Evolutionary conservation across 2,888 invertebrate species (phyloP), one percentile per base, ranked within the genome.

Genomic region (Yponomeuta sedellus): DNA sequence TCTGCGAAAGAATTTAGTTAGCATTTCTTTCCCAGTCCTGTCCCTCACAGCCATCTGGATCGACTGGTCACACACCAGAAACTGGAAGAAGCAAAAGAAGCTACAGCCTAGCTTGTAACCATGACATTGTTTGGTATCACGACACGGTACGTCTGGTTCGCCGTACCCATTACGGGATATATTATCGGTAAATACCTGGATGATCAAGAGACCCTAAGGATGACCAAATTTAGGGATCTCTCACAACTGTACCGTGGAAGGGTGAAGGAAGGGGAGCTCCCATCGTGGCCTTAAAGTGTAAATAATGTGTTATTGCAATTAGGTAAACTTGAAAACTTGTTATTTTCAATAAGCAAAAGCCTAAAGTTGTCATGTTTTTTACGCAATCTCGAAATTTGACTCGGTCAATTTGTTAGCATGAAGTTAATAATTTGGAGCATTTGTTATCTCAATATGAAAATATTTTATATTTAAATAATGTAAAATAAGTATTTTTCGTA

Each of bases 181-280:
- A 76, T 83, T 1, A 69, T 95, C 66, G 96, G 96, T 1, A 88
- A 90, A 74, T 94, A 82, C 71, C 73, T 96, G 66, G 96, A 96
- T 77, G 83, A 86, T 6, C 88, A 92, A 72, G 96, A 97, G 86
- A 94, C 94, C 0, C 89, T 94, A 68, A 92, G 96, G 66, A 93
- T 96, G 94, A 91, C 92, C 0, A 85, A 82, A 71, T 97, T 94
- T 80, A 92, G 97, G 68, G 97, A 97, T 78, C 96, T 95, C 79
- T 96, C 96, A 75, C 93, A 94, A 64, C 84, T 97, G 57, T 97
- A 94, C 78, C 95, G 95, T 25, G 92, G 94, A 68, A 85, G 79
- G 58, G 85, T 94, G 1, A 93, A 93, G 72, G 92, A 93, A 70
- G 95, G 94, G 10, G 94, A 95, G 68, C 78, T 89, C 72, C 97